Evolutionary conservation across 2,113 vertebrate genomes (phyloP).

Genomic region (Alectura lathami): DNA sequence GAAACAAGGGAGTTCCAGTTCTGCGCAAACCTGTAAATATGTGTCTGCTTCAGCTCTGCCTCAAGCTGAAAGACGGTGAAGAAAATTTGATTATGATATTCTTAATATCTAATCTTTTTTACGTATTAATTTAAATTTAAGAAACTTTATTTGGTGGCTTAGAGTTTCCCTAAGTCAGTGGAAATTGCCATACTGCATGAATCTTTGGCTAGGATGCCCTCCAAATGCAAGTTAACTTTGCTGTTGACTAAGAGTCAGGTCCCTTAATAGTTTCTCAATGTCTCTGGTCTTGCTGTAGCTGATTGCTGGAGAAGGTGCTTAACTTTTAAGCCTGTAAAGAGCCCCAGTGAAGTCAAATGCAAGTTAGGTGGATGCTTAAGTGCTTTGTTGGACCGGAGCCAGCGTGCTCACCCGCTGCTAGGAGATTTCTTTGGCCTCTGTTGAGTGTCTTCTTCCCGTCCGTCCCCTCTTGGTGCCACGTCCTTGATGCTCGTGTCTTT

Average conservation of each 20-base stretch:
- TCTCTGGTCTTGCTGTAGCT: not conserved
- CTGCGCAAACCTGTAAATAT: not conserved
- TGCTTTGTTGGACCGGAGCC: slow-evolving; percentile 45
- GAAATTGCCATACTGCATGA: not conserved
- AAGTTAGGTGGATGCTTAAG: not conserved
- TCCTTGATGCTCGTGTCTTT: slow-evolving; percentile 20
- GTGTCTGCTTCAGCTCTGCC: not conserved
- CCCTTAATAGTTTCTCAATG: not conserved
- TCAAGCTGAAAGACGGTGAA: not conserved
- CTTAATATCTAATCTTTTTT: not conserved
- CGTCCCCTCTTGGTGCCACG: not conserved
- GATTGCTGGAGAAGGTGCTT: slow-evolving; percentile 4
- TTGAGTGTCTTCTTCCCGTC: not conserved
- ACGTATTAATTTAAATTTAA: not conserved
- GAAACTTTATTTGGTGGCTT: not conserved
- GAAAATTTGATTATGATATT: not conserved
- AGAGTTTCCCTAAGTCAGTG: not conserved
- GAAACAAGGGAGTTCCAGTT: not conserved
- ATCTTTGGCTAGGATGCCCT: not conserved
- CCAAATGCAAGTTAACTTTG: not conserved
- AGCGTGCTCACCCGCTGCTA: not conserved
- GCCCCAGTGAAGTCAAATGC: not conserved
- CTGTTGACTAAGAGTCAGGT: not conserved
- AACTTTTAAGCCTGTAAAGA: not conserved
- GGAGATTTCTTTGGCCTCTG: not conserved